Evolutionary conservation across 1,140 invertebrate species (phyloP), one percentile per base, ranked within the genome.

Genomic region (Sinonovacula constricta): DNA sequence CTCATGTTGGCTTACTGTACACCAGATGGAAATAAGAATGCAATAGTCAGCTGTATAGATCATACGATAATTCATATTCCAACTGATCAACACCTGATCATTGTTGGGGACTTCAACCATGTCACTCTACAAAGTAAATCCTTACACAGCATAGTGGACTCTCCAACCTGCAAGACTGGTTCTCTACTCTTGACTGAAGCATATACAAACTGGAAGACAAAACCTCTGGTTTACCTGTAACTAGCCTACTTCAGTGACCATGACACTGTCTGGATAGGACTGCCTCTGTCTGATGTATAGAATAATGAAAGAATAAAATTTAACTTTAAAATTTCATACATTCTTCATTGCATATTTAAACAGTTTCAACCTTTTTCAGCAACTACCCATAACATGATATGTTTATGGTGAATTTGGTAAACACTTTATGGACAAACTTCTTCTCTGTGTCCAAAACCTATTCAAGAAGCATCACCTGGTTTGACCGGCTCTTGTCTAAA

Each of bases 101-200:
- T 65, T 39, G 10, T 65, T n/a, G 62, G 60, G 33, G 31, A 65
- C 12, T 65, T 65, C 34, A 39, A 65, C 62, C 18, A 65, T 18
- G 62, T 65, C 15, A 24, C 15, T 12, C 62, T 65, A 22, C 18
- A 45, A 22, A 28, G 7, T 65, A n/a, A n/a, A n/a, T n/a, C 33
- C 33, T 65, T 39, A 10, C 14, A 12, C 15, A 10, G 7, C 62
- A 14, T 65, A 24, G 18, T 65, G 5, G n/a, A 2, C 33, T n/a
- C 18, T 15, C n/a, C 62, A 65, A 65, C 62, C 15, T 65, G 62
- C 26, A 65, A 45, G 33, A 65, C 62, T 5, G 33, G 62, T 24
- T n/a, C n/a, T n/a, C 18, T n/a, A 28, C 49, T 18, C 39, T 36
- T n/a, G 33, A 39, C 33, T 26, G n/a, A 39, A 24, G 62, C 26